Evolutionary conservation across 2,113 vertebrate genomes (phyloP), one percentile per base, ranked within the genome.

Genomic region (Triplophysa siluroides): DNA sequence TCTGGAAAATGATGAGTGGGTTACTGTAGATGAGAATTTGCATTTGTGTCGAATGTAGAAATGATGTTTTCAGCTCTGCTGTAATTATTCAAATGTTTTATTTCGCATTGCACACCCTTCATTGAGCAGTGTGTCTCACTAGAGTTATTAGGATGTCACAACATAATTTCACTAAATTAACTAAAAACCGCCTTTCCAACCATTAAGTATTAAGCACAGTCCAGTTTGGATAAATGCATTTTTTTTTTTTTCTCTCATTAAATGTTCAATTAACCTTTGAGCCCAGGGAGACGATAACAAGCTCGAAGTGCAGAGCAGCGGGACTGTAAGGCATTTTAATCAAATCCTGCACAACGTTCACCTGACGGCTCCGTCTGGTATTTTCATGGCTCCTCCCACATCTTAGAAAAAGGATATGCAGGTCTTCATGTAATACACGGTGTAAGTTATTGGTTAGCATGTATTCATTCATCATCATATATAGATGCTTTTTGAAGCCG

Each of bases 341-440:
- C 85, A 88, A 85, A 85, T 85, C 81, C 67, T 78, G 82, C 66
- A 82, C 81, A 78, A 83, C 85, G 85, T 86, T 81, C 78, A 87
- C 80, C 81, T 87, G 90, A 89, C 87, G 88, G 87, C 82, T 85
- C 91, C 90, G 90, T 93, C 90, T 92, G 90, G 60, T 79, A 76
- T 85, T 66, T 41, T 56, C 64, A 76, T 63, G 56, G 60, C 62
- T 41, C 24, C 8, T 79, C 78, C 78, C 76, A 78, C 81, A 85
- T 83, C 83, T 83, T 88, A 78, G 87, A 90, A 88, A 87, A 90
- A 75, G 21, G 58, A 62, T 13, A 75, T 52, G 14, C 50, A 52
- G 43, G 43, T 11, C 43, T 45, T 33, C 33, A 33, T 33, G 5
- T 33, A 33, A 6, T 47, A 14, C 12, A 47, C 14, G 1, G 50